Conservation (phyloP, 2,888 invertebrate species). For the Microctonus aethiopoides region DNA sequence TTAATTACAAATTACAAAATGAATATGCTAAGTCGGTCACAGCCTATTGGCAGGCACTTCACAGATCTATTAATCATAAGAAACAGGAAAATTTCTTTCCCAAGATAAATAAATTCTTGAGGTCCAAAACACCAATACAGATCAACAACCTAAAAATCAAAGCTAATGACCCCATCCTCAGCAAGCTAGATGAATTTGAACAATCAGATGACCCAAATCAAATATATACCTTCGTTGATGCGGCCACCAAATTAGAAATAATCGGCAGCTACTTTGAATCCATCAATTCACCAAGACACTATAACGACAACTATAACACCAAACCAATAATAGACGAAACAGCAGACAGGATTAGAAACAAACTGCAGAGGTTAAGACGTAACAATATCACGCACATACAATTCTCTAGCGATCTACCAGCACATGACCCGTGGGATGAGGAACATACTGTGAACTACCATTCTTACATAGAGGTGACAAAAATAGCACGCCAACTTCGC, state of each 20-base stretch:
- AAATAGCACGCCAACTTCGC: background rate
- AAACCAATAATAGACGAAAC: too few species aligned
- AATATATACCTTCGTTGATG: background rate
- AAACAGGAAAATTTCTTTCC: conserved; percentile 23
- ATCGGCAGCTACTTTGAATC: too few species aligned
- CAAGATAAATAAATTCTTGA: conserved; percentile 16
- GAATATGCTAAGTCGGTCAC: conserved; percentile 23
- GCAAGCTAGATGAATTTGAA: too few species aligned
- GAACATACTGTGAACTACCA: background rate
- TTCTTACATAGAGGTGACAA: background rate
- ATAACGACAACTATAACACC: too few species aligned
- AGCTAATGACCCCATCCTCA: too few species aligned
- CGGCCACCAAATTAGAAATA: too few species aligned
- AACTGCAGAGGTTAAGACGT: too few species aligned
- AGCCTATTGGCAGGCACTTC: conserved; percentile 16
- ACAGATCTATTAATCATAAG: conserved; percentile 3
- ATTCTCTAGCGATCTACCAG: background rate
- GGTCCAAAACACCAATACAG: background rate
- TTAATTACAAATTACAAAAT: conserved; percentile 5
- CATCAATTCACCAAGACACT: too few species aligned
- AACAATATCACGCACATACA: too few species aligned
- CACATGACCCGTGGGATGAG: conserved; percentile 1
- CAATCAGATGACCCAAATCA: too few species aligned
- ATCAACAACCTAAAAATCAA: background rate
- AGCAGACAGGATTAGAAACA: too few species aligned